Evolutionary conservation across 2,797 vertebrate species (phyloP), one percentile per base, ranked within the genome.

Genomic region (Tapera naevia): DNA sequence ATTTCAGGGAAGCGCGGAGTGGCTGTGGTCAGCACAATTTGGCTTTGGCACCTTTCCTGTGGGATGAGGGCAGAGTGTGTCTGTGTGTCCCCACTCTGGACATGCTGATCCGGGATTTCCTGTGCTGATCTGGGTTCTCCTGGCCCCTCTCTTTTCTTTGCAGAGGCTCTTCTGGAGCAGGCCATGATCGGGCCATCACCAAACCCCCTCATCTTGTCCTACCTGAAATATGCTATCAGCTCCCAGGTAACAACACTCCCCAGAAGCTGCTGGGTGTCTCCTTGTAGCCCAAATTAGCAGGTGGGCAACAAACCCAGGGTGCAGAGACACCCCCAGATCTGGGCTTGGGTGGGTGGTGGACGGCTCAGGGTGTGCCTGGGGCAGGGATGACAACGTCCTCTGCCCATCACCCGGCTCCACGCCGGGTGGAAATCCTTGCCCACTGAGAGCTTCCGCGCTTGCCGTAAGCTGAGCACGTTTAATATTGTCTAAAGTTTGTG

Each of bases 181-280:
- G 99, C 99, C 9, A 98, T 99, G 99, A 99, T 99, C 13, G 99
- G 99, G 62, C 99, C 99, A 0, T 99, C 99, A 10, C 99, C 99
- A 13, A 99, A 99, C 97, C 99, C 99, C 27, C 98, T 99, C 45
- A 99, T 99, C 95, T 96, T 99, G 85, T 99, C 99, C 53, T 99
- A 99, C 92, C 98, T 99, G 93, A 99, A 99, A 97, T 99, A 99
- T 28, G 99, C 99, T 45, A 99, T 99, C 96, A 99, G 98, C 96
- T 99, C 99, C 45, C 99, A 99, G 99, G 99, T 99, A 97, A 97
- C 88, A 41, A 43, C n/a, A 3, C 80, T 69, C 51, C 37, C 22
- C 4, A 6, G 39, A 4, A 3, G 23, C 64, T 60, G 23, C 81
- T 14, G 32, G 33, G 19, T n/a, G n/a, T 60, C 17, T 1, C 46